Conservation (phyloP, 2,797 vertebrate species). For the Zenarchopterus dispar region DNA sequence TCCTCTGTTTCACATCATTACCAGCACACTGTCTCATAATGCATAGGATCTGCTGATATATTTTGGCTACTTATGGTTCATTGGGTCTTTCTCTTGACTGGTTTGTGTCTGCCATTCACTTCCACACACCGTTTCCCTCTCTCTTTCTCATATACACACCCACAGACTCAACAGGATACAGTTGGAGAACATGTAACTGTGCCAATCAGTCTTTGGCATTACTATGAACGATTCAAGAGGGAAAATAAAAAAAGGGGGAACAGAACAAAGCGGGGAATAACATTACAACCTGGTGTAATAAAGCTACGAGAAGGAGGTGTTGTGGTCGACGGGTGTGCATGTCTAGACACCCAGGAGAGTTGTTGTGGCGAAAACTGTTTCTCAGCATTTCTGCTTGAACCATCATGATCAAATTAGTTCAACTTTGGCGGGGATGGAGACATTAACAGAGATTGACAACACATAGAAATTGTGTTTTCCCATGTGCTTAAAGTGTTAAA, state of each 20-base stretch:
- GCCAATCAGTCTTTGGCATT: too few relatives aligned
- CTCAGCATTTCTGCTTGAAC: constrained; percentile 59
- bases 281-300: constrained; percentile 46
- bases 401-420: too few relatives aligned
- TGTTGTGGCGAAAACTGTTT: constrained; percentile 59
- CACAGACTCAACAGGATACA: constrained; percentile 27
- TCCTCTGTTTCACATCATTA: constrained; percentile 41
- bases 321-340: constrained; percentile 54
- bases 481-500: too few relatives aligned
- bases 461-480: neutral
- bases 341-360: constrained; percentile 66
- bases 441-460: too few relatives aligned
- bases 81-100: constrained; percentile 28
- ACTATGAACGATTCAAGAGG: too few relatives aligned
- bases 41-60: constrained; percentile 43
- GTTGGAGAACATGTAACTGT: constrained; percentile 32
- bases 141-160: neutral
- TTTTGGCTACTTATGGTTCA: constrained; percentile 24
- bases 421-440: too few relatives aligned
- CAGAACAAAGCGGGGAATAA: too few relatives aligned
- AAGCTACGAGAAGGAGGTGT: constrained; percentile 70
- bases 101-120: constrained; percentile 36
- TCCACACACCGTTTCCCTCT: neutral
- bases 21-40: constrained; percentile 49
- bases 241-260: too few relatives aligned